Conservation (phyloP, 2,113 vertebrate species). For the Muscicapa adusta region DNA sequence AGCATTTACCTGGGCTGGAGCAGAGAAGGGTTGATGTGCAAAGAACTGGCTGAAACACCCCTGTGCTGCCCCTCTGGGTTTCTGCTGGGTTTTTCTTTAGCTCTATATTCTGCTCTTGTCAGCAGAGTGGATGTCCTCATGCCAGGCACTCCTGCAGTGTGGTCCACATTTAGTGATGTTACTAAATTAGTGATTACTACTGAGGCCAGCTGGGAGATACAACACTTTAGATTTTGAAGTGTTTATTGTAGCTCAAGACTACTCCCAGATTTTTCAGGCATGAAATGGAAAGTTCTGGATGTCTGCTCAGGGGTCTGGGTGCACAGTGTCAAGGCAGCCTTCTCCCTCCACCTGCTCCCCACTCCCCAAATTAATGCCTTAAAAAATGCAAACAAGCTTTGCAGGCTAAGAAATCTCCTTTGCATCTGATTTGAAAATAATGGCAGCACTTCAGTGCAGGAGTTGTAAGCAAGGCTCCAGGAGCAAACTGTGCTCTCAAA, state of each 20-base stretch:
- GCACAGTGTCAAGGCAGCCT: neutral
- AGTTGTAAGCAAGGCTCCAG: neutral
- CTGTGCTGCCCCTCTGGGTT: rapidly evolving
- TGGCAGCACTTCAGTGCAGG: neutral
- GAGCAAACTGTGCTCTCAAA: neutral
- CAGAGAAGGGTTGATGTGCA: neutral
- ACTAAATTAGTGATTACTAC: neutral
- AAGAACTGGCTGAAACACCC: neutral
- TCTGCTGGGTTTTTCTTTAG: neutral
- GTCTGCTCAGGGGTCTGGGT: neutral
- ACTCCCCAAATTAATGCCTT: neutral
- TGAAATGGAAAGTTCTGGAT: neutral
- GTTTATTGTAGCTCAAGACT: neutral
- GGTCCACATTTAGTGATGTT: neutral
- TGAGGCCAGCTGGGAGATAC: neutral
- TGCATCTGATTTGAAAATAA: slow-evolving; percentile 13
- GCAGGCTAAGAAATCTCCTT: slow-evolving; percentile 6
- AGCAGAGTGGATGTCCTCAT: neutral
- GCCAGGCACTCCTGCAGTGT: neutral
- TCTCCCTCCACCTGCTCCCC: neutral
- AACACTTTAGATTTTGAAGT: neutral
- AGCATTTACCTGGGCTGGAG: neutral
- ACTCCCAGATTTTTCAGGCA: neutral
- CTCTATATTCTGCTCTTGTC: rapidly evolving
- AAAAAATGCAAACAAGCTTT: slow-evolving; percentile 29